Conservation (phyloP, 1,140 invertebrate species). For the Heliconius congener region DNA sequence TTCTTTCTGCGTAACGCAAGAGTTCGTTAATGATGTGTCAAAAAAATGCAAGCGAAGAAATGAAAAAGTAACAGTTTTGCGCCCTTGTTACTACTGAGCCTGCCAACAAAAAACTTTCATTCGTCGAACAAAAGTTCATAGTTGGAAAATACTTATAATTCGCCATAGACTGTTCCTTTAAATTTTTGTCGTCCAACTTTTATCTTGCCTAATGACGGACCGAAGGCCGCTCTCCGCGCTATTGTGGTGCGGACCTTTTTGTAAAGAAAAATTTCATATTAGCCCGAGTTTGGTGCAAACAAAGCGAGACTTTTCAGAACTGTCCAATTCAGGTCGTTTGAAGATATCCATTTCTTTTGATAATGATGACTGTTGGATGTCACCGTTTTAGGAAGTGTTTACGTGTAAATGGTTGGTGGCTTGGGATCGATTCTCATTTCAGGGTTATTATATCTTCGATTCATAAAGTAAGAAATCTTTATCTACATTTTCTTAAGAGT, state of each 20-base stretch:
- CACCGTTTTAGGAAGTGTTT: not conserved
- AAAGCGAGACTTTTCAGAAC: not conserved
- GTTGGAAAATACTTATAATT: constrained; percentile 2
- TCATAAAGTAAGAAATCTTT: too few species aligned
- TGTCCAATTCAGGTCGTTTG: not conserved
- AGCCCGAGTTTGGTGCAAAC: not conserved
- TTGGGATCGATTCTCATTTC: not conserved
- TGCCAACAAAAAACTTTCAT: not conserved
- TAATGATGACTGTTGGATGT: not conserved
- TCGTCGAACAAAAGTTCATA: not conserved
- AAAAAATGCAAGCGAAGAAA: too few species aligned
- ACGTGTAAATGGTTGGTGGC: not conserved
- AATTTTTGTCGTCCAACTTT: not conserved
- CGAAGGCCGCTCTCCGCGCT: not conserved
- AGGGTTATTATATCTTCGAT: too few species aligned
- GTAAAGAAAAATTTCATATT: not conserved
- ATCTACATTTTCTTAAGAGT: too few species aligned
- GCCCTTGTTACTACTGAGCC: not conserved
- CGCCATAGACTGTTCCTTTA: not conserved
- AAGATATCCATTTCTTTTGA: not conserved
- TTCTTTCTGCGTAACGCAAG: too few species aligned
- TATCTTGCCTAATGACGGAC: not conserved
- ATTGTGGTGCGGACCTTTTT: not conserved
- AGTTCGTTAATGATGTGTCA: too few species aligned
- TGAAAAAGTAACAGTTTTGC: too few species aligned